Base-by-base conservation (phyloP, 1,140 invertebrate genomes). In the Rhyacophila brunnea region DNA sequence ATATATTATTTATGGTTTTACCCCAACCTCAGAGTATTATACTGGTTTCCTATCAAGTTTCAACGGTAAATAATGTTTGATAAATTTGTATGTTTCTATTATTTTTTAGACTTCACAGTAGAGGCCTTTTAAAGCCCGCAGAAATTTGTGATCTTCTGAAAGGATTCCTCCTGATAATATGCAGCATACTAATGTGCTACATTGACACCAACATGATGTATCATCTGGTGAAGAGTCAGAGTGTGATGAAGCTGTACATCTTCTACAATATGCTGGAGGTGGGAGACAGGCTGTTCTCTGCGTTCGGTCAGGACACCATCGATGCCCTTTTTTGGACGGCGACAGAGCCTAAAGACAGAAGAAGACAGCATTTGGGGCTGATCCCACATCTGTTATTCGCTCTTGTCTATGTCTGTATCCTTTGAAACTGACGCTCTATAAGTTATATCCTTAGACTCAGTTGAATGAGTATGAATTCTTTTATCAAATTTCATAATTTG, bases 231-330 rank as follows among this genome's bases (percentile, higher is more conserved):
- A 95, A 99, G 74, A 96, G 93, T 68, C 98, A 99, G 72, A 96
- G 95, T 50, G 93, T 98, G 45, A 98, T 99, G 71, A 99, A 99
- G 73, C 79, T 99, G 44, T 99, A 99, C 73, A 96, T 99, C 71
- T 98, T 99, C 79, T 99, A 96, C 74, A 99, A 99, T 79, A 99
- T 99, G 95, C 78, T 99, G 46, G 98, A 99, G 82, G 96, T 97
- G 36, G 94, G 92, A 14, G 96, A 99, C 79, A 82, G 93, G 64
- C 79, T 99, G 43, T 92, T 98, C 70, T 97, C 95, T 52, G 93
- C 94, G 18, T 98, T 99, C 83, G 96, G 96, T 2, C 97, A 99
- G 80, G 97, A 99, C 71, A 95, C 93, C 15, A 88, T 99, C 51
- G 97, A 99, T 83, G 91, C 96, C 17, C 77, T 99, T 11, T 92